Evolutionary conservation across 2,797 vertebrate species (phyloP), one percentile per base, ranked within the genome.

Genomic region (Euphonia xanthogaster): DNA sequence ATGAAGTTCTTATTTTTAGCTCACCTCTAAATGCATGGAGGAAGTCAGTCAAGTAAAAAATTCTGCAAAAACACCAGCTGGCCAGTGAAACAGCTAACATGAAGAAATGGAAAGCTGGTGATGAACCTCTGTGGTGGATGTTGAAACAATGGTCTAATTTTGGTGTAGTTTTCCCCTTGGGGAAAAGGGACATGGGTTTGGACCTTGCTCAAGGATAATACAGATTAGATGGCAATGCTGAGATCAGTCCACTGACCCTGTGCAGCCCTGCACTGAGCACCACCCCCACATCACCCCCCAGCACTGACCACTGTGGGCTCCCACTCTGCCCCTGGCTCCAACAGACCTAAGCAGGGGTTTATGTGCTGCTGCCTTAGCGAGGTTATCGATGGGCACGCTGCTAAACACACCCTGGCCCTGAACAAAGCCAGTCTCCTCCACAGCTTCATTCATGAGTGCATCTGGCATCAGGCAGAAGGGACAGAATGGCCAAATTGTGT

Each of bases 41-140:
- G 60, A 92, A 82, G 40, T 93, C 73, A 81, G 88, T 75, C 79
- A 95, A 86, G 79, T 88, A 77, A 90, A 89, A 94, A 61, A 72
- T 35, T 84, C 87, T 77, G 48, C 65, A 77, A 68, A 91, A 95
- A 68, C 91, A 94, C 50, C 66, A 83, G 79, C 73, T 95, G 88
- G 66, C 44, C 91, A 79, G 28, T 35, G 44, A 61, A 31, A 90
- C 31, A 83, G 35, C 22, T 57, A 87, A 73, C 61, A 77, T 0
- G 2, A 71, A 81, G 66, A 88, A 88, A 88, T 8, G 9, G 37
- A 79, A 92, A 82, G 48, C 48, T 73, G n/a, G 33, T 66, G 55
- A 75, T 57, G 39, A 75, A 84, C 44, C 55, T 81, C 37, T 30
- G 25, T 1, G 1, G 71, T 31, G 50, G 74, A 67, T 33, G 14